Evolutionary conservation across 1,140 invertebrate genomes (phyloP).

Genomic region (Leptopilina clavipes): DNA sequence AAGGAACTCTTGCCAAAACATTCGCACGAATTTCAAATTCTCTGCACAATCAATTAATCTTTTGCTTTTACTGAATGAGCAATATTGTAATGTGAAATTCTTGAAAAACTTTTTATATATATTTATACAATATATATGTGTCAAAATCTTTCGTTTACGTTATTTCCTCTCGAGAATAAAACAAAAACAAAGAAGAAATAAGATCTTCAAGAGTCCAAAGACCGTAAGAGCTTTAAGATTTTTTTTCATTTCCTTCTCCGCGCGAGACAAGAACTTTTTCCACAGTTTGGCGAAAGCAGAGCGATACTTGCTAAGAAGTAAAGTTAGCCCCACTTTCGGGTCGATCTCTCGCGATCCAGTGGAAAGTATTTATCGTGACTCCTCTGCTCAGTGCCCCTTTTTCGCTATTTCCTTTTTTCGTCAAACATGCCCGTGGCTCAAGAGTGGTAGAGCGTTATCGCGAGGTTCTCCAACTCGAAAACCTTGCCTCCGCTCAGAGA

Average conservation of each 20-base stretch:
- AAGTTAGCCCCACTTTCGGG: conserved; percentile 26
- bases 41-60: background rate
- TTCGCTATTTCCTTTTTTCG: conserved; percentile 60
- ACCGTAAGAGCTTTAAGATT: conserved; percentile 7
- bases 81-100: too few species aligned
- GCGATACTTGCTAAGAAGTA: conserved; percentile 2
- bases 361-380: conserved; percentile 65
- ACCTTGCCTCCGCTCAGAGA: conserved; percentile 55
- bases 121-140: too few species aligned
- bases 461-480: conserved; percentile 57
- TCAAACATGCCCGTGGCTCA: conserved; percentile 51
- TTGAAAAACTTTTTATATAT: too few species aligned
- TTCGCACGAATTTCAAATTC: background rate
- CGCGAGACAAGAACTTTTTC: background rate
- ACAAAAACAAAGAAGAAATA: background rate
- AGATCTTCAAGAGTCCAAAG: background rate
- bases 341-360: conserved; percentile 51
- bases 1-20: background rate
- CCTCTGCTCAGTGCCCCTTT: conserved; percentile 39
- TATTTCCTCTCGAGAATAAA: background rate
- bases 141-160: background rate
- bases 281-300: background rate
- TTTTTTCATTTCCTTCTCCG: background rate
- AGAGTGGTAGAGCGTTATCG: conserved; percentile 59
- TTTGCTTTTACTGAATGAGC: too few species aligned